Base-by-base conservation (phyloP, 2,797 vertebrate species). In the Eospalax fontanierii region DNA sequence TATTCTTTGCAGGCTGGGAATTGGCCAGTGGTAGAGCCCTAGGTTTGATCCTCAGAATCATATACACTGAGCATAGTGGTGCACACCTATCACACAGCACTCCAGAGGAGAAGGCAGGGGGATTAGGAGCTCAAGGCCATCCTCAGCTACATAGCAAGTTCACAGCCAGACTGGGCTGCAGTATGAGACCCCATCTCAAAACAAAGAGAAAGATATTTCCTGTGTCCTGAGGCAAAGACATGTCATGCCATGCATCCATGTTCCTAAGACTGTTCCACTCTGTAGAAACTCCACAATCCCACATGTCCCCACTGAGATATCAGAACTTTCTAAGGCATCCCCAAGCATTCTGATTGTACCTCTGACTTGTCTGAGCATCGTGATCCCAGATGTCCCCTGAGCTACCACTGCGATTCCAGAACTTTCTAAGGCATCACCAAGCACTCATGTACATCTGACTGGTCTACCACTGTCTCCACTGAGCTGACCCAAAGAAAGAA, bases 201-300 rank as follows among this genome's bases (percentile, higher is more conserved):
- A 71, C 33, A 57, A 38, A 71, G 35, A n/a, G 33, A 38, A 70
- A 84, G 82, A 28, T 71, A 35, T 38, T 9, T 54, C 46, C 66
- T 28, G 65, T 33, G 84, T 26, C 14, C 0, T 21, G 40, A 59
- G 74, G 43, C 54, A 9, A 35, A 79, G 66, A 24, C 24, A 0
- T 0, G 21, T 57, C 0, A 0, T 0, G 15, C 40, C 0, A 4
- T 10, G 33, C 33, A 0, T 6, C 9, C 1, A 10, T 30, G 1
- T 50, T 22, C 80, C 46, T 0, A 0, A 2, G n/a, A 0, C 3
- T 61, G 71, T 10, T 22, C n/a, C 6, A 1, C 57, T 38, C 38
- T 1, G 5, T 3, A 8, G 46, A 19, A 66, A 43, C 0, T 0
- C 21, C 59, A 4, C 9, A 12, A 40, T 35, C 81, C 75, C 70